These are phyloP conservation scores for Pogonomyrmex barbatus DNA, from an alignment of 1,140 invertebrate genomes.

Conservation along the genomic window DNA sequence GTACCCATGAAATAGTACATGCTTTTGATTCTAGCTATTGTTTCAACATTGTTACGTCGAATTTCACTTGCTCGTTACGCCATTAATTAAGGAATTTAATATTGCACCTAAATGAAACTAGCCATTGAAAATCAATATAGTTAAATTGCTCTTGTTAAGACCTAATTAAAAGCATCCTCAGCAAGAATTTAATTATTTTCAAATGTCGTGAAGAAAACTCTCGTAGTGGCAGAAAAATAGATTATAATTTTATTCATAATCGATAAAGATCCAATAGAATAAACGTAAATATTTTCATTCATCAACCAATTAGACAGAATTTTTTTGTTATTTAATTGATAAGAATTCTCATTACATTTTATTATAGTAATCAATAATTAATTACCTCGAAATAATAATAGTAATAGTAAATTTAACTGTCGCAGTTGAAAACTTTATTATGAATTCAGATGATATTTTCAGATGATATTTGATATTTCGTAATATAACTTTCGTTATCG, in stretches of 20 bases:
- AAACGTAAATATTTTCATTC: conserved; percentile 1
- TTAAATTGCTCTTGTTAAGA: conserved; percentile 41
- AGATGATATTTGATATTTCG: background rate
- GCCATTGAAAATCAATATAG: conserved; percentile 48
- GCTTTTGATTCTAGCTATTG: conserved; percentile 2
- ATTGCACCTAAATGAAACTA: conserved; percentile 18
- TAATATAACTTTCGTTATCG: conserved; percentile 29
- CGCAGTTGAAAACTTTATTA: background rate
- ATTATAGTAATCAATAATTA: background rate
- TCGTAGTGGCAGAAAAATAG: background rate
- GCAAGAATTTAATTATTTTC: conserved; percentile 46
- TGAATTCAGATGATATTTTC: background rate
- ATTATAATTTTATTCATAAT: conserved; percentile 12
- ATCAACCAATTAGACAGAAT: background rate
- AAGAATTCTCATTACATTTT: background rate
- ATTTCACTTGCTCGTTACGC: conserved; percentile 28
- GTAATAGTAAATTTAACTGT: background rate
- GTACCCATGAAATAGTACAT: background rate
- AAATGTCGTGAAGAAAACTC: conserved; percentile 7
- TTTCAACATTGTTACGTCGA: background rate
- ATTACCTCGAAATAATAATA: background rate
- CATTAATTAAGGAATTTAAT: conserved; percentile 49
- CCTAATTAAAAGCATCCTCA: conserved; percentile 29
- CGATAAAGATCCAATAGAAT: background rate
- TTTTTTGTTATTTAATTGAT: background rate